Percentiles rank a stretch among this genome's conserved stretches.
Evolutionary conservation across 2,888 invertebrate genomes (phyloP).

Genomic region (Latrodectus elegans): DNA sequence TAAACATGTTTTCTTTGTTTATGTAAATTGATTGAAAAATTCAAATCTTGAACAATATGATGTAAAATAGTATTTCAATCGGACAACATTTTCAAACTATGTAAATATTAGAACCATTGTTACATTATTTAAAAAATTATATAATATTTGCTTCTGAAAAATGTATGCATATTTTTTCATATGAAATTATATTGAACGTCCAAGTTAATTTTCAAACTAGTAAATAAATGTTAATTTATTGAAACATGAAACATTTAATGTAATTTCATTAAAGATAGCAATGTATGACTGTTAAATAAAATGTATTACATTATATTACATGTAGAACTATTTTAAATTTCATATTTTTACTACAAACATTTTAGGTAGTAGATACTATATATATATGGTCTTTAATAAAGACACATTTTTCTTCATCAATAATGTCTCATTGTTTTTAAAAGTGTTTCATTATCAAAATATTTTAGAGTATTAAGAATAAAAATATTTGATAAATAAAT

Average conservation of each 20-base stretch:
- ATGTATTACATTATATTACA: conserved; percentile 20
- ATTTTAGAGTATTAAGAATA: too few relatives aligned
- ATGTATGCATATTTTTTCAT: conserved; percentile 40
- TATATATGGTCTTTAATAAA: conserved; percentile 51
- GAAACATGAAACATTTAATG: neutral
- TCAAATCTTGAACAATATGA: neutral
- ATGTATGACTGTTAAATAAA: conserved; percentile 26
- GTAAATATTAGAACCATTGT: conserved; percentile 1
- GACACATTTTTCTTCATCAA: conserved; percentile 13
- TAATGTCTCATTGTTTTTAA: too few relatives aligned
- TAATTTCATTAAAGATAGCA: conserved; percentile 14
- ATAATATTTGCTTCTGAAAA: neutral
- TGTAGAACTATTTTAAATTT: conserved; percentile 63
- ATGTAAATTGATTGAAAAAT: neutral
- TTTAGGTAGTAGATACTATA: conserved; percentile 27
- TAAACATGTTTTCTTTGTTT: neutral
- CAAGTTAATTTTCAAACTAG: conserved; percentile 37
- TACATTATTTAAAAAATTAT: conserved; percentile 6
- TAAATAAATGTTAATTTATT: neutral
- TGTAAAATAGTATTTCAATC: neutral
- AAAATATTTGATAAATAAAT: too few relatives aligned
- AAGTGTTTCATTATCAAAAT: too few relatives aligned
- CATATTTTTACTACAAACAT: conserved; percentile 63
- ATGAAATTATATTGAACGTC: conserved; percentile 39
- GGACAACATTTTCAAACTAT: neutral